Percentiles rank a stretch among this genome's conserved stretches.
Evolutionary conservation across 1,140 invertebrate genomes (phyloP).

Genomic region (Drosophila auraria): DNA sequence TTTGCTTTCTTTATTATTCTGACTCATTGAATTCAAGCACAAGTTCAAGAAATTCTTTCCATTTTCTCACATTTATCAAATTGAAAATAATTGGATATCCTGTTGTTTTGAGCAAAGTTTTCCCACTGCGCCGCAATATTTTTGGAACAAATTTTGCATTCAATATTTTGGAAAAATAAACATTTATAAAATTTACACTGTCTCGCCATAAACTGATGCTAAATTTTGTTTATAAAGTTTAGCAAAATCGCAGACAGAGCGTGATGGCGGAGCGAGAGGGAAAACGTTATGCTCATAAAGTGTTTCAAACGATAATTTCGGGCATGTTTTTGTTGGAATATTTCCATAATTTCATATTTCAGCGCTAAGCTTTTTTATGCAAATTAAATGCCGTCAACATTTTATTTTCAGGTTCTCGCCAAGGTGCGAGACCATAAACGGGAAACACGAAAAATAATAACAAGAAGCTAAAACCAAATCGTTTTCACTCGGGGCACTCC

Average conservation of each 20-base stretch:
- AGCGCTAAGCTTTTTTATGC: constrained; percentile 42
- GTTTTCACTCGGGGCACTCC: constrained; percentile 60
- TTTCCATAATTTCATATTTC: constrained; percentile 61
- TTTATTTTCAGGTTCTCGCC: constrained; percentile 53
- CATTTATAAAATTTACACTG: constrained; percentile 33
- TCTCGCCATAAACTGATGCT: constrained; percentile 21
- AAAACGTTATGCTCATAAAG: constrained; percentile 51
- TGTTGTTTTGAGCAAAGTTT: constrained; percentile 25
- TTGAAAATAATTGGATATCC: constrained; percentile 20
- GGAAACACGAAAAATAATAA: constrained; percentile 27
- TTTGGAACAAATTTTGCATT: constrained; percentile 22
- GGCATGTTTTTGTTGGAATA: constrained; percentile 45
- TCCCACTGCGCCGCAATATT: constrained; percentile 28
- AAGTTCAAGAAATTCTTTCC: background rate
- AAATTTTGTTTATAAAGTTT: constrained; percentile 48
- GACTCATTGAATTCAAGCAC: constrained; percentile 15
- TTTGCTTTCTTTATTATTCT: constrained; percentile 1
- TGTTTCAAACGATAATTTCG: constrained; percentile 36
- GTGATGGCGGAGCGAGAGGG: constrained; percentile 6
- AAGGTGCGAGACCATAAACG: constrained; percentile 35
- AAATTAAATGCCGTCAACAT: constrained; percentile 58
- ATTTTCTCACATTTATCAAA: constrained; percentile 1
- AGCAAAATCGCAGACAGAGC: background rate
- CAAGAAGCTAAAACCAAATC: constrained; percentile 27
- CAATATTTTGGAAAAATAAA: constrained; percentile 36